A percentile compares a stretch with the other conserved stretches of the same genome.
Evolutionary conservation across 2,113 vertebrate genomes (phyloP).

Genomic region (Hippopotamus amphibius): DNA sequence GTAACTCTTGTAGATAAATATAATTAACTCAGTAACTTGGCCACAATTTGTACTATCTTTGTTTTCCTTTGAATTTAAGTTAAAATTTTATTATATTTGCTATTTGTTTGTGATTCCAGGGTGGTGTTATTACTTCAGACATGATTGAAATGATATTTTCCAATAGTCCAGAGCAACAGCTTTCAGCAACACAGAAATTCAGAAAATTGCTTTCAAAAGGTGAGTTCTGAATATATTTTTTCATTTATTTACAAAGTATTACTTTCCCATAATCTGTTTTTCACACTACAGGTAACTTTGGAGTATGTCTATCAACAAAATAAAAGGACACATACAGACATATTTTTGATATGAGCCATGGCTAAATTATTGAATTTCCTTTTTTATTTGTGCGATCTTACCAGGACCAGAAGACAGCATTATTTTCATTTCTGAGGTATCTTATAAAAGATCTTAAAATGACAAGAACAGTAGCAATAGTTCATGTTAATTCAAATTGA

Average conservation of each 20-base stretch:
- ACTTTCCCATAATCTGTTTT: slow-evolving; percentile 14
- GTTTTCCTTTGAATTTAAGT: slow-evolving; percentile 55
- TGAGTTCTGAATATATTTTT: slow-evolving; percentile 77
- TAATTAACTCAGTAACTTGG: slow-evolving; percentile 4
- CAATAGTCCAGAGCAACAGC: slow-evolving; percentile 96
- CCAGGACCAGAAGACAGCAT: slow-evolving; percentile 10
- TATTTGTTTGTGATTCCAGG: slow-evolving; percentile 81
- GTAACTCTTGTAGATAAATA: slow-evolving; percentile 16
- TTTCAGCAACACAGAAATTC: slow-evolving; percentile 98
- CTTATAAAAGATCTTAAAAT: slow-evolving; percentile 21
- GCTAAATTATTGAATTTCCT: background rate
- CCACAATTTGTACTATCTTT: background rate
- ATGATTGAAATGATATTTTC: slow-evolving; percentile 99
- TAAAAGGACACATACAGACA: background rate
- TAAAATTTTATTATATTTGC: slow-evolving; percentile 37
- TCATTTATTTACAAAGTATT: slow-evolving; percentile 35
- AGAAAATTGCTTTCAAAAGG: slow-evolving; percentile 99
- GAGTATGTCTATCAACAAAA: background rate
- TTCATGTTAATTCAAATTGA: slow-evolving; percentile 47
- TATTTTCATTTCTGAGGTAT: slow-evolving; percentile 45
- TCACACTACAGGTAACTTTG: slow-evolving; percentile 19
- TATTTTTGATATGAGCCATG: background rate
- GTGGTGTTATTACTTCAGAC: slow-evolving; percentile 95
- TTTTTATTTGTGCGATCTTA: background rate
- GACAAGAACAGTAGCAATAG: background rate